A percentile compares a stretch with the other conserved stretches of the same genome.
phyloP scores from a whole-genome alignment of 1,140 invertebrate species.

The Stenopsyche tienmushanensis region DNA sequence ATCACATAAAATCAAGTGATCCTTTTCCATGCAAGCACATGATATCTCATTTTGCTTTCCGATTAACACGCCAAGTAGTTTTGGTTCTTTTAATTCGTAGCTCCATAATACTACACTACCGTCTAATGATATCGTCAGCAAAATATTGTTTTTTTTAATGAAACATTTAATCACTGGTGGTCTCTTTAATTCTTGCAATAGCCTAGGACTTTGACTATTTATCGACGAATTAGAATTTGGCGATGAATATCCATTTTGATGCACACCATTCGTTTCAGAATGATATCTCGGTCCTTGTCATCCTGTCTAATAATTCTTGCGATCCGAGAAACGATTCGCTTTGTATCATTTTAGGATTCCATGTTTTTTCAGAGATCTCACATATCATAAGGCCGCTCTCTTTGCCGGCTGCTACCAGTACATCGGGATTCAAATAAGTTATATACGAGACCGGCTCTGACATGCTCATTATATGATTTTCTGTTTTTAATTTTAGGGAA shows the following conservation, averaged over 20 bases:
- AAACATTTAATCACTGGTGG: constrained; percentile 33
- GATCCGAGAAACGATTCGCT: constrained; percentile 27
- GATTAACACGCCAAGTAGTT: constrained; percentile 19
- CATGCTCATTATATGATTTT: constrained; percentile 26
- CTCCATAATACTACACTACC: constrained; percentile 34
- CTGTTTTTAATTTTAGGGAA: constrained; percentile 2
- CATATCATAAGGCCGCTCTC: constrained; percentile 28
- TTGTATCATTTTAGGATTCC: constrained; percentile 23
- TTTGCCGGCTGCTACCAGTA: constrained; percentile 26
- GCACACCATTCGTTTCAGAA: background rate
- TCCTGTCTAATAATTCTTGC: constrained; percentile 31
- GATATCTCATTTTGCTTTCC: constrained; percentile 19
- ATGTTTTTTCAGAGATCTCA: constrained; percentile 3
- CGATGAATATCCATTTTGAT: constrained; percentile 14
- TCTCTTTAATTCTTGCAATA: background rate
- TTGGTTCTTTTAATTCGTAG: constrained; percentile 6
- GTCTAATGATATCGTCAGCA: constrained; percentile 28
- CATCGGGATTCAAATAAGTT: constrained; percentile 24
- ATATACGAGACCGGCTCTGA: constrained; percentile 33
- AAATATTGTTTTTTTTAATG: constrained; percentile 9
- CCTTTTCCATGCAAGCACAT: constrained; percentile 24
- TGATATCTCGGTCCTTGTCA: constrained; percentile 3
- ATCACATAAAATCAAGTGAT: constrained; percentile 23
- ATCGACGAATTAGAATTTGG: constrained; percentile 21
- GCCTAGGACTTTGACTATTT: background rate